Evolutionary conservation across 1,140 invertebrate species (phyloP), one percentile per base, ranked within the genome.

Genomic region (Drosophila orosa): DNA sequence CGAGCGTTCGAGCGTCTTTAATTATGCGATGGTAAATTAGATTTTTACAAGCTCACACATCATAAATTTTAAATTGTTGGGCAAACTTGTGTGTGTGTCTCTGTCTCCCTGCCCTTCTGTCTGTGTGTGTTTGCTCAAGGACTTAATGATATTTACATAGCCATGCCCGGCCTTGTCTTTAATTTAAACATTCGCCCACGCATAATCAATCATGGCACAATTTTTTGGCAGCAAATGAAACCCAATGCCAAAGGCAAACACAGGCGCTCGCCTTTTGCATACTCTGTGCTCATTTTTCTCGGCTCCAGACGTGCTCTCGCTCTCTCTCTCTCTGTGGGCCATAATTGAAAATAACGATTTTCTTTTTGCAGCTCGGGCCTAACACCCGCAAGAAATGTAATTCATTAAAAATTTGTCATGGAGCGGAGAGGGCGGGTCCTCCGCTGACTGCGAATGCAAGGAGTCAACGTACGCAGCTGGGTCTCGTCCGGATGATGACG

Each of bases 321-420:
- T 39, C 55, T 40, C 25, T 19, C 40, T 47, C 54, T 37, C 48
- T 40, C 57, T 50, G n/a, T 25, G 62, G 27, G 35, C 39, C 80
- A 86, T 82, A 86, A 90, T 83, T 86, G 86, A 90, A 90, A 90
- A 87, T 83, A 90, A 82, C 71, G 82, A 83, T 90, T 86, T 84
- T 84, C 72, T 54, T 67, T 75, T 52, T 60, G 25, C 68, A 45
- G 56, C 48, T 27, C 42, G 58, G 62, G 69, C 67, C 69, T 78
- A 74, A 80, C 71, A 90, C 74, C 87, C 82, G 76, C 86, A 86
- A 86, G 86, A 83, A 90, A 87, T 83, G 73, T 90, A 90, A 90
- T 90, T 90, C 76, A 90, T 90, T 90, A 90, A 87, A 76, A 80
- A 80, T 72, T 78, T 31, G 60, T 40, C 45, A 63, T 29, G 55